Evolutionary conservation across 2,888 invertebrate genomes (phyloP).

Genomic region (Scaptomyza tumidula): DNA sequence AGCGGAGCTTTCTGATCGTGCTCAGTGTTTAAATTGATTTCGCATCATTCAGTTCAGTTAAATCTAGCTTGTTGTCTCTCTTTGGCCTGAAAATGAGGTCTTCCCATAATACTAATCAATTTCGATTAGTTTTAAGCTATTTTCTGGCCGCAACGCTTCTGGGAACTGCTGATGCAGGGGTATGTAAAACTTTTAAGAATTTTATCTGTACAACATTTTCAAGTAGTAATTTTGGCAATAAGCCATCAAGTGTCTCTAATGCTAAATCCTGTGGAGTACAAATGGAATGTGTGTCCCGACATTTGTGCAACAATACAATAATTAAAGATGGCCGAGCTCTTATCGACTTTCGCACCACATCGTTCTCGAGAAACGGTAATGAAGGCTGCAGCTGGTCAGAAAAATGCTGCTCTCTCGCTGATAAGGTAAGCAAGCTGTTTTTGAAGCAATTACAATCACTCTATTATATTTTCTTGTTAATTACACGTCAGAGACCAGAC

Average conservation of each 20-base stretch:
- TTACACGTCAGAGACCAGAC: neutral
- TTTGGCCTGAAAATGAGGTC: neutral
- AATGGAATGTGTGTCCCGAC: neutral
- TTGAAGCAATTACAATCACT: neutral
- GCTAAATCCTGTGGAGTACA: neutral
- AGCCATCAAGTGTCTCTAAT: neutral
- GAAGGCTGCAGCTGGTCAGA: accelerated
- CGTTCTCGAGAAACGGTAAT: accelerated
- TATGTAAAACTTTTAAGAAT: neutral
- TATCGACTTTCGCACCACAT: neutral
- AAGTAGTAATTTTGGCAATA: neutral
- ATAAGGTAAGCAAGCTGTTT: neutral
- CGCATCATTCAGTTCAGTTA: too few relatives aligned
- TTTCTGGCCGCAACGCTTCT: neutral
- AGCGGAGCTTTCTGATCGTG: neutral
- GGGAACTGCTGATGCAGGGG: neutral
- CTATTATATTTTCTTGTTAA: neutral
- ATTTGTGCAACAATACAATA: accelerated
- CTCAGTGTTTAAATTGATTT: neutral
- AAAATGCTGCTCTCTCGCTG: neutral
- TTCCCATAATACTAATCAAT: too few relatives aligned
- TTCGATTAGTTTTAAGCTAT: neutral
- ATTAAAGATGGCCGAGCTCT: accelerated
- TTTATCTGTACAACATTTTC: neutral
- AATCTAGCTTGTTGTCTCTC: neutral